phyloP scores from a whole-genome alignment of 2,113 vertebrate species.

The Syngnathus typhle region DNA sequence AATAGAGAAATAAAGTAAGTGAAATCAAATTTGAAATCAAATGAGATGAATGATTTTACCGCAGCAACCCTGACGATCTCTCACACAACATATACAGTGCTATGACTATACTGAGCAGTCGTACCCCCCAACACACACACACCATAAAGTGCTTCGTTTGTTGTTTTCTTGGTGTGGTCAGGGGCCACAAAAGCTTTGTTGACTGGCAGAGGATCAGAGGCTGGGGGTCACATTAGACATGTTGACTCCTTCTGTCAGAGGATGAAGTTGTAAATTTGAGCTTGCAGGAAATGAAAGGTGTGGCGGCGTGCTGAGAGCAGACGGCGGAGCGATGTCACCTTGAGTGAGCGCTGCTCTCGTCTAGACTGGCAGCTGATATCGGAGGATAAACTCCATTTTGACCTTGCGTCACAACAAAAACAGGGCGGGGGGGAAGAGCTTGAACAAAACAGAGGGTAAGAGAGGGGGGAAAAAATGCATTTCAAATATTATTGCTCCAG shows the following conservation, averaged over 20 bases:
- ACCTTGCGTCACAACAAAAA: constrained; percentile 67
- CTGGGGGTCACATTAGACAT: constrained; percentile 56
- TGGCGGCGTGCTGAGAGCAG: constrained; percentile 48
- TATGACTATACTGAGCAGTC: background rate
- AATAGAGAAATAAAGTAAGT: too few species aligned
- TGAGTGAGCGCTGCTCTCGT: constrained; percentile 60
- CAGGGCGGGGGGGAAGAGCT: constrained; percentile 31
- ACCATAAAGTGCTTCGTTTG: constrained; percentile 26
- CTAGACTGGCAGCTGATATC: constrained; percentile 68
- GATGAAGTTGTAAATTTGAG: constrained; percentile 63
- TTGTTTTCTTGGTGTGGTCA: constrained; percentile 47
- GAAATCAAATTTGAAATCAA: too few species aligned
- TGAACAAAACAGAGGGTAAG: constrained; percentile 34
- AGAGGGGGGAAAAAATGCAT: constrained; percentile 28
- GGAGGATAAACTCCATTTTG: constrained; percentile 67
- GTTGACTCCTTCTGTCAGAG: constrained; percentile 62
- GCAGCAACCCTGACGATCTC: too few species aligned
- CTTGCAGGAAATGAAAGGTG: constrained; percentile 62
- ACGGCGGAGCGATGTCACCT: constrained; percentile 66
- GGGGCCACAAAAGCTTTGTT: constrained; percentile 47
- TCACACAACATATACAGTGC: too few species aligned
- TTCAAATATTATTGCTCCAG: constrained; percentile 52
- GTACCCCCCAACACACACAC: too few species aligned
- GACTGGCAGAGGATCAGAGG: constrained; percentile 42
- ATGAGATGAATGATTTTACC: too few species aligned